A percentile compares a stretch with the other conserved stretches of the same genome.
Conservation (phyloP, 2,797 vertebrate genomes). For the Cyprinella venusta region DNA sequence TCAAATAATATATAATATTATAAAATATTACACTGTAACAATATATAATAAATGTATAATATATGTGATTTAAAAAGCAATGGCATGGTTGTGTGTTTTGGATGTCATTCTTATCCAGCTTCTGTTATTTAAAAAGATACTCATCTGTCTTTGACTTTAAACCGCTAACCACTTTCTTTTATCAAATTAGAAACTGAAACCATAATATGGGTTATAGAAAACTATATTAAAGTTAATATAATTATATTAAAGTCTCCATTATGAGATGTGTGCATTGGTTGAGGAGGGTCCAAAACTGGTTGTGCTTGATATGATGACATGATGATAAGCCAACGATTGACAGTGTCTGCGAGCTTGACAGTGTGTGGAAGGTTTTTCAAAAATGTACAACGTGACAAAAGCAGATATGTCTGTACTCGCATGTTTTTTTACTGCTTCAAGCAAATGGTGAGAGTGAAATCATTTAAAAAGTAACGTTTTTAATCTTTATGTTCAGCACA, state of each 20-base stretch:
- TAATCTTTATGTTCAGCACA: not conserved
- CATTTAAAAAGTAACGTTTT: not conserved
- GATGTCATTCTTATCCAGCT: not conserved
- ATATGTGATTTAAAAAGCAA: not conserved
- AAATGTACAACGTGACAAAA: not conserved
- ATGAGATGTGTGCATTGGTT: not conserved
- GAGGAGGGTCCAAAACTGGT: not conserved
- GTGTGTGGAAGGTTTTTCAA: not conserved
- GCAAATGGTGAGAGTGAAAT: not conserved
- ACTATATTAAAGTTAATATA: no score
- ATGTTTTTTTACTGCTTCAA: not conserved
- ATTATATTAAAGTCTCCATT: not conserved
- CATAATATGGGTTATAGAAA: not conserved
- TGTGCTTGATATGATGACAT: not conserved
- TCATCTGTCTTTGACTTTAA: not conserved
- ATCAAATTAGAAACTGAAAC: conserved; percentile 16
- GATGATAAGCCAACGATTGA: not conserved
- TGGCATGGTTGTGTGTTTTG: not conserved
- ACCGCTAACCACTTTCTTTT: not conserved
- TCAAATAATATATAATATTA: not conserved
- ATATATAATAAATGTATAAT: not conserved
- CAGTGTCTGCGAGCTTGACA: not conserved
- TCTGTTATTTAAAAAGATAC: not conserved
- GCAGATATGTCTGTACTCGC: not conserved
- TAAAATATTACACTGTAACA: not conserved